These are phyloP conservation scores for Salvator merianae DNA, from an alignment of 2,113 vertebrate genomes.

Conservation along the genomic window DNA sequence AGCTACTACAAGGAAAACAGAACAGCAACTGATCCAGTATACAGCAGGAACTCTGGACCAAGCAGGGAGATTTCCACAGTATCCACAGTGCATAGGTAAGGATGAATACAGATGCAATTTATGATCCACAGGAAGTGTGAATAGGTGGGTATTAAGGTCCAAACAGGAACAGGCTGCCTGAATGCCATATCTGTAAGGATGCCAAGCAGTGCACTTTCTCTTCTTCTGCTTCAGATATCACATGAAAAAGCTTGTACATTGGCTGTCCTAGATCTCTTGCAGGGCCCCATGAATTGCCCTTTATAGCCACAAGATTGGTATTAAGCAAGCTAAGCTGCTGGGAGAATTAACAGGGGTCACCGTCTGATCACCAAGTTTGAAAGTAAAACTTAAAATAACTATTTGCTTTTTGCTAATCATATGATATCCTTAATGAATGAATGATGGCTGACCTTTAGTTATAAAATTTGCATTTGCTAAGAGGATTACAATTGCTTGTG, in stretches of 20 bases:
- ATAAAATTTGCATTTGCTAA: conserved; percentile 46
- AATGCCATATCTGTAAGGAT: not conserved
- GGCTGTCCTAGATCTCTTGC: not conserved
- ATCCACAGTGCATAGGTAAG: too few species aligned
- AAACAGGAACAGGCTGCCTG: not conserved
- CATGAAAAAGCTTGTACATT: not conserved
- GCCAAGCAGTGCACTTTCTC: not conserved
- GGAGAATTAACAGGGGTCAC: not conserved
- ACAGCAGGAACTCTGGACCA: too few species aligned
- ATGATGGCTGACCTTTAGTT: conserved; percentile 50
- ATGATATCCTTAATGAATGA: conserved; percentile 35
- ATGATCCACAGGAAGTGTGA: not conserved
- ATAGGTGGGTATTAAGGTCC: not conserved
- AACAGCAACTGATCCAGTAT: too few species aligned
- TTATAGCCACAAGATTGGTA: not conserved
- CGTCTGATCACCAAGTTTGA: not conserved
- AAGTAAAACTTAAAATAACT: conserved; percentile 34
- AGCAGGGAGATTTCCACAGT: too few species aligned
- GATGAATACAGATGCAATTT: too few species aligned
- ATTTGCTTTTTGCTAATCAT: not conserved
- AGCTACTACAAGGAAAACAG: not conserved
- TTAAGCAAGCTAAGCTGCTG: accelerated
- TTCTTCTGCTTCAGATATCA: not conserved
- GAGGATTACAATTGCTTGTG: conserved; percentile 48
- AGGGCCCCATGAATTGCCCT: not conserved